phyloP scores from a whole-genome alignment of 1,140 invertebrate species.

The Chironomus tepperi region DNA sequence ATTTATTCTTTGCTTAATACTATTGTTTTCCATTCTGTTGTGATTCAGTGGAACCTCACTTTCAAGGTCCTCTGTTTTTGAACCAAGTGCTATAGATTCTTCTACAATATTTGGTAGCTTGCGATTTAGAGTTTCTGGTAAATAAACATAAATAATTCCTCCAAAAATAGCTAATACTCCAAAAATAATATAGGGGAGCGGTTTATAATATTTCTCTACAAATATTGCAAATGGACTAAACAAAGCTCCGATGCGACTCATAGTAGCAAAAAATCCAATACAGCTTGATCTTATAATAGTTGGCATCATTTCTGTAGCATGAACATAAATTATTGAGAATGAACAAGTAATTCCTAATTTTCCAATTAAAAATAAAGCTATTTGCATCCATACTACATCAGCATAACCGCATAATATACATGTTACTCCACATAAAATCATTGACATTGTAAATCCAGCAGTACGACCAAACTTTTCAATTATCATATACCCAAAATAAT shows the following conservation, averaged over 20 bases:
- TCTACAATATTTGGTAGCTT: slow-evolving; percentile 47
- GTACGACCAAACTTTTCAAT: slow-evolving; percentile 47
- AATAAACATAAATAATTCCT: slow-evolving; percentile 42
- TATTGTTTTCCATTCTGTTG: no score
- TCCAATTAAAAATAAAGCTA: slow-evolving; percentile 50
- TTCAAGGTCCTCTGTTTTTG: not conserved
- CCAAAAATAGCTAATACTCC: slow-evolving; percentile 44
- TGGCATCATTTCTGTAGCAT: slow-evolving; percentile 54
- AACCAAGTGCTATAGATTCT: not conserved
- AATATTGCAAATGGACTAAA: slow-evolving; percentile 29
- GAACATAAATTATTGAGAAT: slow-evolving; percentile 51
- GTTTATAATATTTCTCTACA: slow-evolving; percentile 45
- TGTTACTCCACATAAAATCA: slow-evolving; percentile 48
- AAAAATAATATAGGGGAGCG: slow-evolving; percentile 48
- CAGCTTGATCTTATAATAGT: slow-evolving; percentile 39
- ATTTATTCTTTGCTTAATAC: no score
- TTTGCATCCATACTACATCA: slow-evolving; percentile 44
- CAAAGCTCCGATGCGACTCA: not conserved
- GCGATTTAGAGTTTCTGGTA: slow-evolving; percentile 52
- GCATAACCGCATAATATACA: slow-evolving; percentile 41
- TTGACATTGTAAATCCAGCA: slow-evolving; percentile 41
- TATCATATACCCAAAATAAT: slow-evolving; percentile 42
- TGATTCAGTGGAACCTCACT: not conserved
- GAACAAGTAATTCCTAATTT: slow-evolving; percentile 54
- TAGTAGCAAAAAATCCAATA: not conserved